Percentiles rank a stretch among this genome's conserved stretches.
Conservation (phyloP, 2,888 invertebrate species). For the Neuroscelio doddi region DNA sequence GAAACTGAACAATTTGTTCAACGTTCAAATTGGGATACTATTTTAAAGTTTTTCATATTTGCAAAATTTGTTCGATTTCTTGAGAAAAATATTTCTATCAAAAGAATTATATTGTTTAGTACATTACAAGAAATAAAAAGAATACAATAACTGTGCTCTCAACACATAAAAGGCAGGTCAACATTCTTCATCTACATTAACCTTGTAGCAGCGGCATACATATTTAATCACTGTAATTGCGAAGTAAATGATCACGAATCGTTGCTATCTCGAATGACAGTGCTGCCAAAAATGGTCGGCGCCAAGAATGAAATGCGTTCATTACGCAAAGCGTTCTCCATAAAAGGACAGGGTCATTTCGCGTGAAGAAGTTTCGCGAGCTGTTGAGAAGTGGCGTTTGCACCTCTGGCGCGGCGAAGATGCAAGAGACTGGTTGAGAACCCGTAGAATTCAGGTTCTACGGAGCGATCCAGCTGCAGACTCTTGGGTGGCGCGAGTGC, state of each 20-base stretch:
- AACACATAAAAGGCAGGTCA: background rate
- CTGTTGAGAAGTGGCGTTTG: conserved; percentile 16
- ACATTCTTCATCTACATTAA: background rate
- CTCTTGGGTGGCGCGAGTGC: conserved; percentile 63
- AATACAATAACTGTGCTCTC: conserved; percentile 1
- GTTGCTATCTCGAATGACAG: background rate
- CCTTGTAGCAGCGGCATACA: conserved; percentile 25
- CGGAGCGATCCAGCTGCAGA: conserved; percentile 59
- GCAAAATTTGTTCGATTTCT: too few species aligned
- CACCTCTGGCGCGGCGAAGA: conserved; percentile 16
- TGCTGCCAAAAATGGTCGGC: conserved; percentile 43
- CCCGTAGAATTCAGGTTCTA: conserved; percentile 69
- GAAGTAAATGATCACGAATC: conserved; percentile 22
- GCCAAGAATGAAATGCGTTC: conserved; percentile 51
- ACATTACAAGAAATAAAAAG: too few species aligned
- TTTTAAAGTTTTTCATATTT: too few species aligned
- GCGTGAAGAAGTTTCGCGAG: conserved; percentile 46
- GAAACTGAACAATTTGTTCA: too few species aligned
- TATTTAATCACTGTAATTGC: conserved; percentile 27
- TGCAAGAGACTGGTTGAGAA: conserved; percentile 62
- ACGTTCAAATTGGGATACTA: too few species aligned
- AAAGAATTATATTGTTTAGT: too few species aligned
- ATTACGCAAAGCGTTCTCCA: conserved; percentile 47
- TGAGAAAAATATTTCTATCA: too few species aligned
- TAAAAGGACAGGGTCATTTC: conserved; percentile 56